Base-by-base conservation (phyloP, 2,888 invertebrate genomes). In the Acleris sparsana region DNA sequence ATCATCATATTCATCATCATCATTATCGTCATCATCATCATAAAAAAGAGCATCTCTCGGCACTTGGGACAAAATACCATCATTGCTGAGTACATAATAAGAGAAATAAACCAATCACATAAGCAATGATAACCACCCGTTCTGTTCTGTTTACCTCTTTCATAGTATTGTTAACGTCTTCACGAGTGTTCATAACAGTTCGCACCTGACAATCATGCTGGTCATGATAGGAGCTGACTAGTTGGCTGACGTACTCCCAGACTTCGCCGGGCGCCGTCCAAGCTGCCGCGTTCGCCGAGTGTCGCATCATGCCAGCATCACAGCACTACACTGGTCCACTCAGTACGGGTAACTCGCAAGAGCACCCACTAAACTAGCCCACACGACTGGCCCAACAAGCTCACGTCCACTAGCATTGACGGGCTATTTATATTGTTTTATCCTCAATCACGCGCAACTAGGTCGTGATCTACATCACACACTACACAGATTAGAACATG, bases 191-290 rank as follows among this genome's bases (percentile, higher is more conserved):
- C 17, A 46, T 46, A 46, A 46, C 46, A 17, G 68, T 51, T 70
- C 72, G 72, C 82, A 91, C 90, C 90, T 92, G 92, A 75, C 89
- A 87, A 73, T 93, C 86, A 73, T 93, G 93, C 73, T 93, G 93
- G 70, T 93, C 92, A 79, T 93, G 93, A 77, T 94, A 94, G 55
- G 93, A 93, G 86, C 93, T 94, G 82, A 95, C 94, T 71, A 95
- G 91, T 77, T 94, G 94, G 83, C 93, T 94, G 83, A 95, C 94
- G 80, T 94, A 94, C 87, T 95, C 95, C 95, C 95, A 95, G 74
- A 94, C 93, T 76, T 94, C 94, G 74, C 94, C 94, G 74, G 94
- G 94, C 80, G 84, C 93, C 73, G 86, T 90, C 93, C 86, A 93
- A 75, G 89, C 85, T 71, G 86, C 83, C 73, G 88, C 83, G 70